phyloP scores from a whole-genome alignment of 2,888 invertebrate genomes.

The Rhamnusium bicolor region DNA sequence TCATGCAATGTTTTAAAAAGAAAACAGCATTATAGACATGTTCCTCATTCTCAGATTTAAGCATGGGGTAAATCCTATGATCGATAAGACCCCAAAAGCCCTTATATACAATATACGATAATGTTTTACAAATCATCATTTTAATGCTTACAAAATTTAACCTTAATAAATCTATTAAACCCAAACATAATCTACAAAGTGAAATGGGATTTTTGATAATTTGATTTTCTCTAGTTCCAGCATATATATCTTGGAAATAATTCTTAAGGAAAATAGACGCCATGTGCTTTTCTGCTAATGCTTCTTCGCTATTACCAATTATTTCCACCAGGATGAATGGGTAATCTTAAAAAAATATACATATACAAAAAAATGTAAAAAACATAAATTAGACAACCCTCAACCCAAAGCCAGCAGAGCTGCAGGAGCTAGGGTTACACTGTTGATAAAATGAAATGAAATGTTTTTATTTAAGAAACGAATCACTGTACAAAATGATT shows the following conservation, averaged over 20 bases:
- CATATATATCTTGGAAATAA: slow-evolving; percentile 47
- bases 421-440: too few relatives aligned
- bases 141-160: slow-evolving; percentile 28
- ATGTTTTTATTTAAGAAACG: too few relatives aligned
- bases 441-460: too few relatives aligned
- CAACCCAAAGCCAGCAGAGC: too few relatives aligned
- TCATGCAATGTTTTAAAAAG: slow-evolving; percentile 50
- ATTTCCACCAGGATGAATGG: slow-evolving; percentile 53
- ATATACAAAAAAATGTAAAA: too few relatives aligned
- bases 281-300: slow-evolving; percentile 50
- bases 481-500: too few relatives aligned
- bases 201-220: slow-evolving; percentile 23
- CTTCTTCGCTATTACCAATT: slow-evolving; percentile 49
- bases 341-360: slow-evolving; percentile 51
- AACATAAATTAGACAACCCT: too few relatives aligned
- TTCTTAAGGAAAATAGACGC: slow-evolving; percentile 56
- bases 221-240: slow-evolving; percentile 13
- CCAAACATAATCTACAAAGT: slow-evolving; percentile 38
- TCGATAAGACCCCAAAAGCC: slow-evolving; percentile 36
- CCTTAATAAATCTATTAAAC: slow-evolving; percentile 41
- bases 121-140: slow-evolving; percentile 35
- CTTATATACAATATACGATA: slow-evolving; percentile 37
- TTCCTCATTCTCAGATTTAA: slow-evolving; percentile 45
- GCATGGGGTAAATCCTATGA: slow-evolving; percentile 38
- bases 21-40: slow-evolving; percentile 47